phyloP scores from a whole-genome alignment of 2,113 vertebrate genomes.

The Numida meleagris region DNA sequence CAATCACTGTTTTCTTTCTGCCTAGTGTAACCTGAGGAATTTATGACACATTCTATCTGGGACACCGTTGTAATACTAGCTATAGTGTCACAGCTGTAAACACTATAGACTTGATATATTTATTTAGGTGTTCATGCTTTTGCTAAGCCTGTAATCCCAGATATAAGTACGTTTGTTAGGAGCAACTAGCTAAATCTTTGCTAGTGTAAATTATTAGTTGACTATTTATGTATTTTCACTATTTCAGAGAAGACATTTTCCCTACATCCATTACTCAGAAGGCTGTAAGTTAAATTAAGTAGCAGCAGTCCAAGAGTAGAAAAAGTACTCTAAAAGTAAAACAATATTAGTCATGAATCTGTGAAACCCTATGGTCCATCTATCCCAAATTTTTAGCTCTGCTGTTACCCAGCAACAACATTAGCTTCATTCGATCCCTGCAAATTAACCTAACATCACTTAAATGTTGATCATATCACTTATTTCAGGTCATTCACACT shows the following conservation, averaged over 20 bases:
- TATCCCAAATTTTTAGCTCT: background rate
- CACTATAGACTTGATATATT: background rate
- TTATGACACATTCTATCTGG: background rate
- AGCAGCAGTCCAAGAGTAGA: background rate
- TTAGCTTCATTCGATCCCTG: background rate
- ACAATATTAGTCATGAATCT: background rate
- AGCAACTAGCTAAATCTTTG: background rate
- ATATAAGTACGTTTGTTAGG: background rate
- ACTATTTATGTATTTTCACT: background rate
- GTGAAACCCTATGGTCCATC: accelerated
- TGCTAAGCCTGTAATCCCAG: slow-evolving; percentile 5
- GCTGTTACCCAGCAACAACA: background rate
- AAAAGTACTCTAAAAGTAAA: background rate
- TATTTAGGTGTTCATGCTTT: background rate
- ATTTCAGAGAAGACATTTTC: background rate
- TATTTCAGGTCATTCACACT: background rate
- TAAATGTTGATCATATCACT: background rate
- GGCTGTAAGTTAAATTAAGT: background rate
- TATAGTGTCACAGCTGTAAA: background rate
- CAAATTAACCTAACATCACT: background rate
- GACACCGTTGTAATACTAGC: background rate
- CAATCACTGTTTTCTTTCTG: background rate
- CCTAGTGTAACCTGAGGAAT: background rate
- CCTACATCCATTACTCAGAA: background rate
- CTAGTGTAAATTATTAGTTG: background rate